phyloP scores from a whole-genome alignment of 2,888 invertebrate species.

The Melipona beecheii region DNA sequence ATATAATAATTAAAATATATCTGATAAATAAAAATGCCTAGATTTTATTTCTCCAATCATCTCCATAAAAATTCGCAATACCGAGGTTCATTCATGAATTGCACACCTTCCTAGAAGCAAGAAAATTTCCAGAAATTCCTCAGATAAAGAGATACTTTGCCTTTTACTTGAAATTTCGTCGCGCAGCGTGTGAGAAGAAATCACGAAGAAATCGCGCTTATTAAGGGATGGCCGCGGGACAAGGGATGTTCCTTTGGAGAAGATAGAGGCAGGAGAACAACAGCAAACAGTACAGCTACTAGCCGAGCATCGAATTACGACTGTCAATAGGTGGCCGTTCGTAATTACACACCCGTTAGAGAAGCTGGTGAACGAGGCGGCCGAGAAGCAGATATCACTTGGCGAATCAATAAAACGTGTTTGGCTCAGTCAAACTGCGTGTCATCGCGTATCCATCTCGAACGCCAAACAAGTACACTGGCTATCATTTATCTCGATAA shows the following conservation, averaged over 20 bases:
- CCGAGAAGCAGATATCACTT: conserved; percentile 55
- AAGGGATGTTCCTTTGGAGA: neutral
- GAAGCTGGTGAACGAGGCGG: conserved; percentile 33
- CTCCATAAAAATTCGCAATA: neutral
- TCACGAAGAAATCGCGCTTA: no score
- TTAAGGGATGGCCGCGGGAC: neutral
- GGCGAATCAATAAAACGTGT: conserved; percentile 59
- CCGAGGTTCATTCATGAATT: neutral
- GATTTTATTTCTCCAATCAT: no score
- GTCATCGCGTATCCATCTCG: conserved; percentile 56
- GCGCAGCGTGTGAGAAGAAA: no score
- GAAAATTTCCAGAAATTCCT: neutral
- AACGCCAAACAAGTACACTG: conserved; percentile 53
- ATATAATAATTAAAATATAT: no score
- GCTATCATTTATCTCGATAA: conserved; percentile 54
- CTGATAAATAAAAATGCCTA: no score
- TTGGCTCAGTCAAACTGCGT: conserved; percentile 56
- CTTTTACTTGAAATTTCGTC: neutral
- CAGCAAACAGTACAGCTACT: conserved; percentile 7
- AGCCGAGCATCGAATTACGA: conserved; percentile 29
- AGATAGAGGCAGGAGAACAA: conserved; percentile 4
- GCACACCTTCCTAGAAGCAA: neutral
- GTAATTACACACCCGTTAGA: conserved; percentile 54
- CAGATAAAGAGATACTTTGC: neutral
- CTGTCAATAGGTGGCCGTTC: conserved; percentile 31